Conservation (phyloP, 1,140 invertebrate species). For the Calycopis cecrops region DNA sequence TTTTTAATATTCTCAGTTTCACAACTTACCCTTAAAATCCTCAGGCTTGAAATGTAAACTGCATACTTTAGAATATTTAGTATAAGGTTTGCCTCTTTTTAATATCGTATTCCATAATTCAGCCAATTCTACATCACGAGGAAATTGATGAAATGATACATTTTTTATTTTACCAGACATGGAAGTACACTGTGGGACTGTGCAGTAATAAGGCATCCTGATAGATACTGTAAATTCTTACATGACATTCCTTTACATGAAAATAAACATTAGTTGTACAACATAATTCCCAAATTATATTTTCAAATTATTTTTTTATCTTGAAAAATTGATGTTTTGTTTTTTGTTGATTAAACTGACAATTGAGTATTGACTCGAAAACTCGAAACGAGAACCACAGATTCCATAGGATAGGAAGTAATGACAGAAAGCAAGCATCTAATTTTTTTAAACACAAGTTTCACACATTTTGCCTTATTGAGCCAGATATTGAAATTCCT, state of each 20-base stretch:
- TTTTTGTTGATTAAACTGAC: too few relatives aligned
- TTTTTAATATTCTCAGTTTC: conserved; percentile 25
- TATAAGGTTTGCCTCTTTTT: conserved; percentile 66
- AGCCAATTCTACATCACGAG: conserved; percentile 58
- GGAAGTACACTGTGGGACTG: conserved; percentile 67
- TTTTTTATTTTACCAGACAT: conserved; percentile 70
- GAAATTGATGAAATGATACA: conserved; percentile 70
- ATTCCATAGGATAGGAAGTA: too few relatives aligned
- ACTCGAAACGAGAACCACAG: too few relatives aligned
- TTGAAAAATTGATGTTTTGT: too few relatives aligned
- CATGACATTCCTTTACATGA: neutral
- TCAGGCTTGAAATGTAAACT: conserved; percentile 65
- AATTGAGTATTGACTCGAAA: too few relatives aligned
- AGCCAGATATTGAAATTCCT: too few relatives aligned
- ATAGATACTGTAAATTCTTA: neutral
- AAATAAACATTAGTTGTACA: too few relatives aligned
- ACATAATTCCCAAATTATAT: too few relatives aligned
- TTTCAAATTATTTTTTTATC: too few relatives aligned
- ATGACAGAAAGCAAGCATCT: too few relatives aligned
- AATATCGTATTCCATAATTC: conserved; percentile 64
- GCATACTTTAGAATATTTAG: conserved; percentile 72
- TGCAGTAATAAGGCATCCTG: conserved; percentile 71
- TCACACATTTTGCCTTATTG: too few relatives aligned
- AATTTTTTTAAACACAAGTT: too few relatives aligned
- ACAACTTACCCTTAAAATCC: conserved; percentile 65